These are phyloP conservation scores for Chrysopilus asiliformis DNA, from an alignment of 2,888 invertebrate genomes.

Conservation along the genomic window DNA sequence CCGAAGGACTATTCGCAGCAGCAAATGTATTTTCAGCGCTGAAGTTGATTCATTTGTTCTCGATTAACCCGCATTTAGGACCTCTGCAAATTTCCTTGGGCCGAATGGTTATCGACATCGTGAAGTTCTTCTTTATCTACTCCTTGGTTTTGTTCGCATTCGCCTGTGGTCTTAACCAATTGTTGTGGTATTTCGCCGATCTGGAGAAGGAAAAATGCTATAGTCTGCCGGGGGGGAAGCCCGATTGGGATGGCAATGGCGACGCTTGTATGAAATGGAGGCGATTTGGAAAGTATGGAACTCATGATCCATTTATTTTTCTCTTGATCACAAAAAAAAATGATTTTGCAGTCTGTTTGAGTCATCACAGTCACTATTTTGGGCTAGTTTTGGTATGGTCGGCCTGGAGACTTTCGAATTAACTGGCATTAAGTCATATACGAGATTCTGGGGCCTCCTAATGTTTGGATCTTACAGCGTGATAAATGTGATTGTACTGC, in stretches of 20 bases:
- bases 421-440: constrained; percentile 75
- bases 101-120: constrained; percentile 78
- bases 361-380: constrained; percentile 87
- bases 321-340: too few relatives aligned
- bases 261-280: constrained; percentile 79
- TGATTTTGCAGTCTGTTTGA: constrained; percentile 63
- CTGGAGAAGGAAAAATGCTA: constrained; percentile 69
- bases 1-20: constrained; percentile 85
- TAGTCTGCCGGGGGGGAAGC: constrained; percentile 48
- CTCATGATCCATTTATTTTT: too few relatives aligned
- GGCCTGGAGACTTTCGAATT: constrained; percentile 80
- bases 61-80: constrained; percentile 84
- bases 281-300: constrained; percentile 66
- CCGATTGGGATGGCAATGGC: constrained; percentile 62
- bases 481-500: constrained; percentile 84
- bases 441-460: constrained; percentile 86
- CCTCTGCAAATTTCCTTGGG: constrained; percentile 86
- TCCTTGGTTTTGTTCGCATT: constrained; percentile 79
- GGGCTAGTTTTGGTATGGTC: constrained; percentile 91
- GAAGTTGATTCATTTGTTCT: constrained; percentile 83
- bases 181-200: constrained; percentile 88
- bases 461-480: constrained; percentile 95
- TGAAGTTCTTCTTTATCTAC: constrained; percentile 87
- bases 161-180: constrained; percentile 82
- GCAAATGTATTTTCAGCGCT: constrained; percentile 90